These are phyloP conservation scores for Agrenia bidenticulata DNA, from an alignment of 2,888 invertebrate genomes.

Conservation along the genomic window DNA sequence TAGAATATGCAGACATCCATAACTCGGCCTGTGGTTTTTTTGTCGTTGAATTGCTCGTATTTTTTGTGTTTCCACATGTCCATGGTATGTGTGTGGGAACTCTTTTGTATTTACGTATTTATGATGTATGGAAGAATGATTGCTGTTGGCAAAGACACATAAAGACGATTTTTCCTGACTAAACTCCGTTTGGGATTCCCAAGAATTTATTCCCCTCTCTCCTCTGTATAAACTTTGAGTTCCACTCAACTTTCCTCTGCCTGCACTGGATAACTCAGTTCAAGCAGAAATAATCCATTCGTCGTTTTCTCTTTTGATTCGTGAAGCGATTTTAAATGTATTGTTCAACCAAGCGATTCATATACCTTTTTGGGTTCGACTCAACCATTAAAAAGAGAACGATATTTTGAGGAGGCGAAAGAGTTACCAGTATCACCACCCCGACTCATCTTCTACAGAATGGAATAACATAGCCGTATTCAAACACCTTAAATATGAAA, in stretches of 20 bases:
- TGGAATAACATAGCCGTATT: too few relatives aligned
- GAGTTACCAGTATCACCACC: too few relatives aligned
- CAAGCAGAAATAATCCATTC: constrained; percentile 29
- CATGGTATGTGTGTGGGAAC: too few relatives aligned
- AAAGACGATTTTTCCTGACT: constrained; percentile 4
- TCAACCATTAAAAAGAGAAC: neutral
- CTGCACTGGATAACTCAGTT: constrained; percentile 24
- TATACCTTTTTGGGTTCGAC: constrained; percentile 12
- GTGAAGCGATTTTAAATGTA: constrained; percentile 47
- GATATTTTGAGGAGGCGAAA: too few relatives aligned
- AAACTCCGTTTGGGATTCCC: neutral
- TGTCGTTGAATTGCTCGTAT: too few relatives aligned
- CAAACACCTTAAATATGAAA: too few relatives aligned
- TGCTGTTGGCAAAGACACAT: neutral
- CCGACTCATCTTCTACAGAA: too few relatives aligned
- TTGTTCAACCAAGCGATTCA: constrained; percentile 34
- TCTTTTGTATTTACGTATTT: too few relatives aligned
- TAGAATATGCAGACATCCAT: too few relatives aligned
- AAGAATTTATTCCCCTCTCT: neutral
- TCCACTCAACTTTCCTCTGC: neutral
- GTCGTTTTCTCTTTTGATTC: constrained; percentile 39
- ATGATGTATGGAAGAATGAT: neutral
- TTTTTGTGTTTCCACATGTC: too few relatives aligned
- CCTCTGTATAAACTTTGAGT: neutral
- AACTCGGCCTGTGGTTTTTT: too few relatives aligned